Base-by-base conservation (phyloP, 2,797 vertebrate species). In the Chelmon rostratus region DNA sequence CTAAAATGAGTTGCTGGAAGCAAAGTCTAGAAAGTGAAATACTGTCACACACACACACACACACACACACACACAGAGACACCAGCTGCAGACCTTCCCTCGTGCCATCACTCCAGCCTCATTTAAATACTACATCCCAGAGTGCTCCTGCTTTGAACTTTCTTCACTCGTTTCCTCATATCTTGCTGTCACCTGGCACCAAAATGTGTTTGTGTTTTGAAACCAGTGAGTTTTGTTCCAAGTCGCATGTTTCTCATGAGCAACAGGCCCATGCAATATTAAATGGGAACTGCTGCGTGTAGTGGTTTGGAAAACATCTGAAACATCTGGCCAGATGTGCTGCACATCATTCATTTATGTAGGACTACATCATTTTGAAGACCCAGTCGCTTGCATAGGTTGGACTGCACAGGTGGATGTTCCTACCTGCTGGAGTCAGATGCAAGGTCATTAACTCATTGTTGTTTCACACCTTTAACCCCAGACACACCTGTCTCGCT, bases 221-320 rank as follows among this genome's bases (percentile, higher is more conserved):
- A 80, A 86, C 67, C 82, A 86, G 84, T 66, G 2, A 42, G 71
- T 79, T 83, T 85, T 57, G 61, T 75, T 68, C 53, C 31, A 9
- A 46, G 63, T 75, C 47, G 19, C 31, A 67, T 46, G 65, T 59
- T 84, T 76, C 78, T 73, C 47, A 37, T 42, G 69, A 83, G 78
- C 86, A 88, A 79, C 79, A 87, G 76, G 78, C 59, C 58, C 58
- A 63, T 88, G 59, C 46, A 86, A 86, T 73, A 83, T 86, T 81
- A 77, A 91, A 69, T 47, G 21, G 28, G 37, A 73, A 63, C 49
- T 70, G 72, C 40, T 64, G 18, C 35, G 61, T 47, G 68, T 49
- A 5, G 73, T 10, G 21, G 46, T 52, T 68, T 64, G 46, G 68
- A 65, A 85, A 83, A 73, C 54, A 61, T 59, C 44, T 28, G 70